Conservation (phyloP, 30 jellyfish, hydroid and myxozoan genomes). For the Chrysaora quinquecirrha region DNA sequence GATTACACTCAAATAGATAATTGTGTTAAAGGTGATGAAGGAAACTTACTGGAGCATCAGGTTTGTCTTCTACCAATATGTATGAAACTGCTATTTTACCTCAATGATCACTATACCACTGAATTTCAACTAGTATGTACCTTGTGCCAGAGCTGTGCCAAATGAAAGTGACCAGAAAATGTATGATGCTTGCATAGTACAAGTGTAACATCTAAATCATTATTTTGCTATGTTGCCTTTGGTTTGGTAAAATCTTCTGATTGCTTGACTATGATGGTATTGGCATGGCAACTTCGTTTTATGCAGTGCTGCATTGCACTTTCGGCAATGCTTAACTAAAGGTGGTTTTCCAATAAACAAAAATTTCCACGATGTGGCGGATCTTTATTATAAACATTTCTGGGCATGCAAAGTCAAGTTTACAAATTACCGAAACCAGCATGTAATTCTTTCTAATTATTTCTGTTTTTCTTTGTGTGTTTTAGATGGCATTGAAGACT, state of each 20-base stretch:
- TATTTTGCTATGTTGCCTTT: no score
- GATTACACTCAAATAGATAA: slow-evolving; percentile 66
- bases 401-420: background rate
- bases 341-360: no score
- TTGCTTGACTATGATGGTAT: no score
- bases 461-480: background rate
- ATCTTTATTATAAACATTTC: background rate
- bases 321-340: no score
- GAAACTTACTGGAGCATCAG: slow-evolving; percentile 85
- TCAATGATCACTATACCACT: background rate
- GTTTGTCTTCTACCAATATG: slow-evolving; percentile 1
- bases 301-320: no score
- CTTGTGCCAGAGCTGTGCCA: no score
- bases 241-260: background rate
- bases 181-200: no score
- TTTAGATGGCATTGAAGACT: slow-evolving; percentile 88
- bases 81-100: background rate
- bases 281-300: no score
- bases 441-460: background rate
- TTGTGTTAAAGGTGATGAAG: slow-evolving; percentile 79
- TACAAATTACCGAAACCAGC: background rate
- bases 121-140: background rate
- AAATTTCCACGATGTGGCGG: background rate
- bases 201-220: no score
- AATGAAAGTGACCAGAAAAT: no score